Conservation (phyloP, 2,113 vertebrate species). For the rabbit (Oryctolagus cuniculus) region DNA sequence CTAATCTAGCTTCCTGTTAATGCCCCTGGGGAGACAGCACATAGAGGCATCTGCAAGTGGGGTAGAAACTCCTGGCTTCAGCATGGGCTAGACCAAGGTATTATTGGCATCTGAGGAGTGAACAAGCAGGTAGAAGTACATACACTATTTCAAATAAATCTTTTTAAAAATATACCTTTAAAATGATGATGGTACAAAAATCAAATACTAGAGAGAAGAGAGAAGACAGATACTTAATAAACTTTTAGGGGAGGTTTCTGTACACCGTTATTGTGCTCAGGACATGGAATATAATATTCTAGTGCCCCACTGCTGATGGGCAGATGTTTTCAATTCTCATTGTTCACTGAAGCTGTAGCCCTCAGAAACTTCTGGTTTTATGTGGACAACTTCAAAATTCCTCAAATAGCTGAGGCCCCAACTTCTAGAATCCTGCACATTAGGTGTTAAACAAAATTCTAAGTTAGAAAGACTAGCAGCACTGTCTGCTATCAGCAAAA, state of each 20-base stretch:
- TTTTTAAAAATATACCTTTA: not conserved
- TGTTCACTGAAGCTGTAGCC: not conserved
- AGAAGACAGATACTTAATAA: not conserved
- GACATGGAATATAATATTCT: not conserved
- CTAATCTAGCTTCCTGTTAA: too few species aligned
- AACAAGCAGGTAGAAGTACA: too few species aligned
- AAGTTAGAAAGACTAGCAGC: not conserved
- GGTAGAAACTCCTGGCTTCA: too few species aligned
- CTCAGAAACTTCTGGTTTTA: slow-evolving; percentile 16
- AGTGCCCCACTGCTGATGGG: not conserved
- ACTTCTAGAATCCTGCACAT: not conserved
- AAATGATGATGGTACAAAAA: not conserved
- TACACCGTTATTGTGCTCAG: not conserved
- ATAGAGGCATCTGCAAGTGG: too few species aligned
- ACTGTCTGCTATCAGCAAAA: too few species aligned
- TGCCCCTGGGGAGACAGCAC: too few species aligned
- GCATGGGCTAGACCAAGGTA: too few species aligned
- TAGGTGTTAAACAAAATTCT: slow-evolving; percentile 13
- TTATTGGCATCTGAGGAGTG: too few species aligned
- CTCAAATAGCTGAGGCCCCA: not conserved
- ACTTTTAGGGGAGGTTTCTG: not conserved
- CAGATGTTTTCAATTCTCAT: not conserved
- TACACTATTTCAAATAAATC: not conserved
- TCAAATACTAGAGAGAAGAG: not conserved
- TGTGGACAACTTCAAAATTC: not conserved